Evolutionary conservation across 2,888 invertebrate species (phyloP).

Genomic region (Tipula confusa): DNA sequence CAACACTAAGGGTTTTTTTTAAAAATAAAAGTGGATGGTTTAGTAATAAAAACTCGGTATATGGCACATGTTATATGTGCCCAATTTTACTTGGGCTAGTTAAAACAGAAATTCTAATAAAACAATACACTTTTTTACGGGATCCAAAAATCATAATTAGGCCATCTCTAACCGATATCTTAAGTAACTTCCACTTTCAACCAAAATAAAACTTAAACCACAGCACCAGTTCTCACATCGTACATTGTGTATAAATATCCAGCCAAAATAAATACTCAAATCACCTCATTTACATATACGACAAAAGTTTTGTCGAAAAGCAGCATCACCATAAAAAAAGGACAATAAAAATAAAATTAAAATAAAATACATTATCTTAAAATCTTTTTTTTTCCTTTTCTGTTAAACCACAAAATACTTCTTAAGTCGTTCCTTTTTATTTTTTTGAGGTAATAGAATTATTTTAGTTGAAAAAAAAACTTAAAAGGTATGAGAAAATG

Average conservation of each 20-base stretch:
- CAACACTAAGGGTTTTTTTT: too few relatives aligned
- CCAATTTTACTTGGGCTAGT: too few relatives aligned
- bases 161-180: too few relatives aligned
- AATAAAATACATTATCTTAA: conserved; percentile 25
- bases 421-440: neutral
- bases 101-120: too few relatives aligned
- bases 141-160: too few relatives aligned
- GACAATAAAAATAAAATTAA: neutral
- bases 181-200: neutral
- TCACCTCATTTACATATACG: neutral
- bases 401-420: conserved; percentile 16
- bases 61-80: too few relatives aligned
- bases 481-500: neutral
- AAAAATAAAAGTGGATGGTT: too few relatives aligned
- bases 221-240: too few relatives aligned
- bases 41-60: too few relatives aligned
- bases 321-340: neutral
- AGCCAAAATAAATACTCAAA: neutral
- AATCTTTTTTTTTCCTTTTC: conserved; percentile 20
- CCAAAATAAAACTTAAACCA: neutral
- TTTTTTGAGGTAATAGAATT: neutral
- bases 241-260: too few relatives aligned
- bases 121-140: too few relatives aligned
- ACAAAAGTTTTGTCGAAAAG: neutral
- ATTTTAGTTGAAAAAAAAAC: neutral